Evolutionary conservation across 2,888 invertebrate genomes (phyloP).

Genomic region (Helicoverpa assulta): DNA sequence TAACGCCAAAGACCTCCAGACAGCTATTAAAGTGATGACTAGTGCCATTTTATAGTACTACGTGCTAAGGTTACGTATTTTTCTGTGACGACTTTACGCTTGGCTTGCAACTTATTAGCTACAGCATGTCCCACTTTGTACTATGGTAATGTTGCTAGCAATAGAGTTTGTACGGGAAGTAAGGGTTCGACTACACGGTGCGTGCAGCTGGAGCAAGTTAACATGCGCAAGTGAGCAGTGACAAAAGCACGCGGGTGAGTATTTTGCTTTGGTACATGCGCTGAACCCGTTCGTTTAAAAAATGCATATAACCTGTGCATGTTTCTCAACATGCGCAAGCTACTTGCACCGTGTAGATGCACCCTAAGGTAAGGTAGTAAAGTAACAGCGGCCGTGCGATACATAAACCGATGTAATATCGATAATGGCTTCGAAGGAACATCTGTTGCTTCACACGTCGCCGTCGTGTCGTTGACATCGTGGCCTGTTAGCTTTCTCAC

Average conservation of each 20-base stretch:
- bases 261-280: too few species aligned
- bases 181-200: too few species aligned
- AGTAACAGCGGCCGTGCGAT: constrained; percentile 22
- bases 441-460: constrained; percentile 79
- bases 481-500: constrained; percentile 36
- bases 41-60: not conserved
- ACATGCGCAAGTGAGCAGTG: too few species aligned
- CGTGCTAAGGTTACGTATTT: not conserved
- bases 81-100: constrained; percentile 7
- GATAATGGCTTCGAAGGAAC: constrained; percentile 76
- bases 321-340: too few species aligned
- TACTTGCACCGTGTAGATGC: too few species aligned
- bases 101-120: constrained; percentile 1
- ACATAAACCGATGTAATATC: constrained; percentile 73
- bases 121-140: constrained; percentile 11
- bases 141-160: not conserved
- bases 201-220: too few species aligned
- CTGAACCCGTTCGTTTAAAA: too few species aligned
- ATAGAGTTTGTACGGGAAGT: too few species aligned
- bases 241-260: too few species aligned
- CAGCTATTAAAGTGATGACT: constrained; percentile 20
- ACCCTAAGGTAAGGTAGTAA: too few species aligned
- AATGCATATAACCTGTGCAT: too few species aligned
- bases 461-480: constrained; percentile 71
- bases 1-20: constrained; percentile 11